Evolutionary conservation across 2,797 vertebrate species (phyloP).

Genomic region (Melanotaenia trifasciata): DNA sequence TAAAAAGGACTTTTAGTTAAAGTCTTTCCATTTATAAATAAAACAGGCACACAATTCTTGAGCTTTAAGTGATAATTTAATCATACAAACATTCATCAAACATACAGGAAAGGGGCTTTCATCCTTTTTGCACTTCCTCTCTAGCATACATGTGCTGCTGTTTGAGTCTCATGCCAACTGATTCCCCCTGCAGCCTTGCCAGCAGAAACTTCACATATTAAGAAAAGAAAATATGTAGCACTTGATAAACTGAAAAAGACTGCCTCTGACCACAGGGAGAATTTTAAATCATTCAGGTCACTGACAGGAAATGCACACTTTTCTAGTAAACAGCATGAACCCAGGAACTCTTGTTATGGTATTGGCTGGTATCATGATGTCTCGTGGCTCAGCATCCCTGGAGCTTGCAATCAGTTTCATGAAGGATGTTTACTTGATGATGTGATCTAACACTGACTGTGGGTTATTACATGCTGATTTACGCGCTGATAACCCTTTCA

Average conservation of each 20-base stretch:
- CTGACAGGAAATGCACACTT: constrained; percentile 20
- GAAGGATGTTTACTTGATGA: constrained; percentile 16
- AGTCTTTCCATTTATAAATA: neutral
- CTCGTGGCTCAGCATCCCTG: constrained; percentile 34
- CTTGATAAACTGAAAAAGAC: constrained; percentile 56
- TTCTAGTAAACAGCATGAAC: constrained; percentile 16
- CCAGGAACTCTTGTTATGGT: neutral
- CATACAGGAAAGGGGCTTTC: constrained; percentile 89
- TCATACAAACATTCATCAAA: constrained; percentile 97
- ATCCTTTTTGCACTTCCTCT: constrained; percentile 81
- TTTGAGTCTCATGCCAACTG: constrained; percentile 81
- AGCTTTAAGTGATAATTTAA: constrained; percentile 93
- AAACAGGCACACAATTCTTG: constrained; percentile 23
- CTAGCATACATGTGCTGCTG: constrained; percentile 82
- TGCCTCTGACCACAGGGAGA: constrained; percentile 46
- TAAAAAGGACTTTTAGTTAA: neutral
- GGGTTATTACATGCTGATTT: constrained; percentile 28
- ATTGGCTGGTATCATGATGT: constrained; percentile 39
- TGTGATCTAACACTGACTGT: constrained; percentile 34
- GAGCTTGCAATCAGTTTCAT: constrained; percentile 43
- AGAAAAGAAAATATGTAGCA: constrained; percentile 50
- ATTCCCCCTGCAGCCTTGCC: constrained; percentile 80
- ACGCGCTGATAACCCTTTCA: constrained; percentile 41
- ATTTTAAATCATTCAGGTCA: constrained; percentile 14
- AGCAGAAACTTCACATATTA: constrained; percentile 62